Base-by-base conservation (phyloP, 1,140 invertebrate genomes). In the Theocolax elegans region DNA sequence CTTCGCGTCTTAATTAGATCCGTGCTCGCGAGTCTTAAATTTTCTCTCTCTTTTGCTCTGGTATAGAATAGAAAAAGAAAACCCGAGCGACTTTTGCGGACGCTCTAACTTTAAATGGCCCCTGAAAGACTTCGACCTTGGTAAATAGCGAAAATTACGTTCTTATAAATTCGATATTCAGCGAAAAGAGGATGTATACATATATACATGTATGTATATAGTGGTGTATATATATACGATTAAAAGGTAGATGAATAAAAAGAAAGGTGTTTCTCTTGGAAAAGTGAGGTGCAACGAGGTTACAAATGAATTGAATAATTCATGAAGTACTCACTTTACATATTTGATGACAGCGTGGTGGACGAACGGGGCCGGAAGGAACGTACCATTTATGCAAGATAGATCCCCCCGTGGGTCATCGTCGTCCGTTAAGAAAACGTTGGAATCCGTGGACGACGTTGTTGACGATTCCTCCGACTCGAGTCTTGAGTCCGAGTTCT, bases 261-360 rank as follows among this genome's bases (percentile, higher is more conserved):
- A 35, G 10, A 35, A 6, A 35, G 10, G 10, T 35, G 31, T 35
- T 10, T 35, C 31, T 35, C 31, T 53, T 53, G 27, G 27, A 53
- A 53, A 53, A 10, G 19, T 29, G 48, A 21, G 1, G 49, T 21
- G 17, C 23, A 3, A 25, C 9, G 23, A 12, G 2, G 48, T 7
- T 51, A 7, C 29, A 59, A 42, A 59, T 40, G 64, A 71, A 73
- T 69, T 74, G 72, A 74, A 78, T 78, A 49, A 78, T 73, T 77
- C 72, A 79, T 78, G 53, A 3, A 49, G 23, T 17, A 48, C 83
- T 83, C 77, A 85, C 85, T 85, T 84, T 72, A 85, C 79, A 79
- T 86, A 86, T 85, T 84, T 86, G 76, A 86, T 84, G 73, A 84
- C 72, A n/a, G 83, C 81, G 69, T 86, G 80, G 15, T 74, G 77